phyloP scores from a whole-genome alignment of 2,797 vertebrate genomes.

The Sitta carolinensis region DNA sequence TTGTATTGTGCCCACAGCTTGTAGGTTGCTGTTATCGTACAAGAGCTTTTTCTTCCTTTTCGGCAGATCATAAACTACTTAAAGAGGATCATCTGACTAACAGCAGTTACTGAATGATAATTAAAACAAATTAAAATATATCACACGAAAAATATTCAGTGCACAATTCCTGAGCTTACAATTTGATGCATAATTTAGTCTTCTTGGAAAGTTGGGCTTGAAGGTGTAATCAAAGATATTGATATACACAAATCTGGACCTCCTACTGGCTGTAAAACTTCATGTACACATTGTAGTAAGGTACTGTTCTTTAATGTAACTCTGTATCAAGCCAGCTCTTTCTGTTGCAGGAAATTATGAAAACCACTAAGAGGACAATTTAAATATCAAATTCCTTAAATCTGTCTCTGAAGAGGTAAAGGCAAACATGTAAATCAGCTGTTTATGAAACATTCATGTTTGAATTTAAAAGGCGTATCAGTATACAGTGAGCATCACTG shows the following conservation, averaged over 20 bases:
- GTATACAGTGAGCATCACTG: constrained; percentile 45
- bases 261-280: neutral
- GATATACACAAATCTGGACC: constrained; percentile 6
- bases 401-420: constrained; percentile 61
- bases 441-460: constrained; percentile 67
- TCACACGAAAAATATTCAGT: neutral
- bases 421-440: constrained; percentile 65
- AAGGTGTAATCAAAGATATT: neutral
- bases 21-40: neutral
- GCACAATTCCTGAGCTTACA: neutral
- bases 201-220: constrained; percentile 28
- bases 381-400: constrained; percentile 50
- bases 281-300: neutral
- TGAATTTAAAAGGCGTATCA: constrained; percentile 63
- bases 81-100: neutral
- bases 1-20: neutral
- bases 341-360: constrained; percentile 18
- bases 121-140: constrained; percentile 1
- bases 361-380: constrained; percentile 51
- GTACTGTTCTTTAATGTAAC: neutral
- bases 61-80: neutral
- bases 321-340: constrained; percentile 11
- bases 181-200: neutral
- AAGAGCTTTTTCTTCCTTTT: neutral
- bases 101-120: neutral